Percentiles rank a stretch among this genome's conserved stretches.
phyloP scores from a whole-genome alignment of 1,140 invertebrate species.

The Brachionus asplanchnoidis region DNA sequence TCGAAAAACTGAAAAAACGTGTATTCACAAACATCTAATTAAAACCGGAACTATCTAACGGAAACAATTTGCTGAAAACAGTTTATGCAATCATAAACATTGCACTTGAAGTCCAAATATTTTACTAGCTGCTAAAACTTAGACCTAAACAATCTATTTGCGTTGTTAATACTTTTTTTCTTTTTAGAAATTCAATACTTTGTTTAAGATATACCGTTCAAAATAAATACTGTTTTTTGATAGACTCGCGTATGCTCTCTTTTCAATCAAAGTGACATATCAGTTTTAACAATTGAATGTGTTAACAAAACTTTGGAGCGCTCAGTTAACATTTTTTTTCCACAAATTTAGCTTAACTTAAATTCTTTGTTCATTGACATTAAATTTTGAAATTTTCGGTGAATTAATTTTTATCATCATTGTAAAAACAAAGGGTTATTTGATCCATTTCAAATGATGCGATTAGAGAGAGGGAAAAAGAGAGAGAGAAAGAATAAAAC shows the following conservation, averaged over 20 bases:
- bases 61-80: neutral
- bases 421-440: conserved; percentile 9
- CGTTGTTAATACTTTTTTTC: neutral
- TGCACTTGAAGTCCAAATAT: conserved; percentile 31
- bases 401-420: conserved; percentile 15
- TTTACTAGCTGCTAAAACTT: conserved; percentile 6
- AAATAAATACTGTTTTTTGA: conserved; percentile 5
- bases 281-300: neutral
- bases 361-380: neutral
- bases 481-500: neutral
- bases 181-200: neutral
- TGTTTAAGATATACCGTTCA: neutral
- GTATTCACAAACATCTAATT: conserved; percentile 2
- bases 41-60: conserved; percentile 11
- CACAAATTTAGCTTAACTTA: neutral
- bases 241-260: neutral
- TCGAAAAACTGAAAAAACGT: conserved; percentile 20
- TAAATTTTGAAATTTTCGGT: conserved; percentile 10
- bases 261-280: neutral
- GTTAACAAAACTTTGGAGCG: neutral
- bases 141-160: neutral
- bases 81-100: neutral
- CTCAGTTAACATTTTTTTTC: neutral
- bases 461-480: neutral
- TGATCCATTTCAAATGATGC: conserved; percentile 11